These are phyloP conservation scores for Xestia c-nigrum DNA, from an alignment of 2,888 invertebrate species.

Conservation along the genomic window DNA sequence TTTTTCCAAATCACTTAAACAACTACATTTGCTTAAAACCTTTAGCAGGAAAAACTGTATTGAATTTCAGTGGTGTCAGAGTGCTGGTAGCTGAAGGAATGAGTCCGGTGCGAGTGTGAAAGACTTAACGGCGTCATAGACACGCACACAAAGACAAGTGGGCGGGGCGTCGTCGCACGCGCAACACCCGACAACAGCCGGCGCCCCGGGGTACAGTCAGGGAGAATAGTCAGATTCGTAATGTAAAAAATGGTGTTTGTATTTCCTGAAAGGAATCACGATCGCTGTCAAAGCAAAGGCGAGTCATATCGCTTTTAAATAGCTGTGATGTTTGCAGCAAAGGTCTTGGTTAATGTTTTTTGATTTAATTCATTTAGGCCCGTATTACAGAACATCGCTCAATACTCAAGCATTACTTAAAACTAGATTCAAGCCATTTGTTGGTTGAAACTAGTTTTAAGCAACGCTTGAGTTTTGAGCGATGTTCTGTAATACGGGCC, in stretches of 20 bases:
- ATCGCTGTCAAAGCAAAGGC: too few relatives aligned
- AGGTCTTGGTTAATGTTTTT: neutral
- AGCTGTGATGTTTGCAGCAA: too few relatives aligned
- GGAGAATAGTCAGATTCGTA: conserved; percentile 39
- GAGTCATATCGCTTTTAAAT: neutral
- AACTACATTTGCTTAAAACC: conserved; percentile 33
- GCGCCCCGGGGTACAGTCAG: conserved; percentile 75
- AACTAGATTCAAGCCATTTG: too few relatives aligned
- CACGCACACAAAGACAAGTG: conserved; percentile 73
- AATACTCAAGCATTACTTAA: too few relatives aligned
- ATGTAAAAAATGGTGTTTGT: neutral
- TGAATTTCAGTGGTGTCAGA: conserved; percentile 59
- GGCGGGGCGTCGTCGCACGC: conserved; percentile 80
- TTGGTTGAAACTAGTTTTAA: too few relatives aligned
- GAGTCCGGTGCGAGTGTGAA: conserved; percentile 63
- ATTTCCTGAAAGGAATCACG: conserved; percentile 1
- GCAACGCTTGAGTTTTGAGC: too few relatives aligned
- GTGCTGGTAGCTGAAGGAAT: conserved; percentile 44
- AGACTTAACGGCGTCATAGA: conserved; percentile 75
- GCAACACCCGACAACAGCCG: conserved; percentile 74
- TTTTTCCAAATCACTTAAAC: neutral
- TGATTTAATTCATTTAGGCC: neutral
- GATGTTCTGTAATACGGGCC: too few relatives aligned
- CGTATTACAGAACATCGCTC: too few relatives aligned
- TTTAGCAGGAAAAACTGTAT: conserved; percentile 63